phyloP scores from a whole-genome alignment of 2,113 vertebrate genomes.

The Trogon surrucura region DNA sequence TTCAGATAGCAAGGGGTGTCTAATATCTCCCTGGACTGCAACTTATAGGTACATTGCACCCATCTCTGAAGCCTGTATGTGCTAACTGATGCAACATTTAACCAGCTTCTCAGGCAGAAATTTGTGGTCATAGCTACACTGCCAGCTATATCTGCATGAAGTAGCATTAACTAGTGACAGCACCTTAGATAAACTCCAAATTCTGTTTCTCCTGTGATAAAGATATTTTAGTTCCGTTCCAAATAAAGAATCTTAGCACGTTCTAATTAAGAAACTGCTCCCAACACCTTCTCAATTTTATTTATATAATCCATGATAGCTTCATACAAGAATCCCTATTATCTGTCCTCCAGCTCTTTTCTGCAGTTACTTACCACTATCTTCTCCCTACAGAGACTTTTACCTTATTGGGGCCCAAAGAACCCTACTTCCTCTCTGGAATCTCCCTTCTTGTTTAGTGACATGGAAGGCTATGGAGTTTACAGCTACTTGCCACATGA shows the following conservation, averaged over 20 bases:
- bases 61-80: background rate
- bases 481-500: background rate
- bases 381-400: background rate
- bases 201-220: background rate
- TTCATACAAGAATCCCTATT: background rate
- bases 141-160: background rate
- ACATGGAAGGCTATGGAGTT: background rate
- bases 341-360: background rate
- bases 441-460: background rate
- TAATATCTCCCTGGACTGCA: background rate
- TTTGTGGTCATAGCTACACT: background rate
- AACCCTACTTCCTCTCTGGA: background rate
- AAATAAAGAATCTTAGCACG: background rate
- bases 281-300: slow-evolving; percentile 8
- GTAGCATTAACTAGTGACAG: background rate
- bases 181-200: background rate
- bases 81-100: background rate
- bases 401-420: background rate
- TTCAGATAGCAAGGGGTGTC: background rate
- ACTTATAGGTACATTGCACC: background rate
- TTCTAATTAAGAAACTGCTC: slow-evolving; percentile 30
- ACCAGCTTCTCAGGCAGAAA: background rate
- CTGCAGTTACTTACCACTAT: background rate
- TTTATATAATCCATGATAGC: background rate
- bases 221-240: background rate